Evolutionary conservation across 2,888 invertebrate genomes (phyloP).

Genomic region (Ypsolopha scabrella): DNA sequence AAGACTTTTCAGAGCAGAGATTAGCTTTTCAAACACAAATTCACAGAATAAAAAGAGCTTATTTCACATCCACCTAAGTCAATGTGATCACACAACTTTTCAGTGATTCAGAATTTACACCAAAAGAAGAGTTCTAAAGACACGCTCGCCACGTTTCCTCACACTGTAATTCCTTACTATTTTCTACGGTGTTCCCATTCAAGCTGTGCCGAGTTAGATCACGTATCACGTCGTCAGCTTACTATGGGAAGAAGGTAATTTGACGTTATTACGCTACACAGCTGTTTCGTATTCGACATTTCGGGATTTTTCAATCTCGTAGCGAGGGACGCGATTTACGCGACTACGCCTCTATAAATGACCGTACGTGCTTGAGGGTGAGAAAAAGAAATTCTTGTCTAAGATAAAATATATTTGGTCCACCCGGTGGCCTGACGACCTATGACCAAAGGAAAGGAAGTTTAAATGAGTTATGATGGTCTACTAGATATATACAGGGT

Average conservation of each 20-base stretch:
- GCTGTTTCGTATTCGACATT: slow-evolving; percentile 25
- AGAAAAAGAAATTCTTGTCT: background rate
- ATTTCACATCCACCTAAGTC: too few species aligned
- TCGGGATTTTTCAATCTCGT: slow-evolving; percentile 40
- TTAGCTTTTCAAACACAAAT: too few species aligned
- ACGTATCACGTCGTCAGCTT: slow-evolving; percentile 39
- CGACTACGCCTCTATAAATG: slow-evolving; percentile 8
- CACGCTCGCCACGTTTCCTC: background rate
- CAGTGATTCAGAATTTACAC: too few species aligned
- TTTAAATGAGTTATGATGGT: too few species aligned
- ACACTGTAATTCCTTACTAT: background rate
- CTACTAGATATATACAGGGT: too few species aligned
- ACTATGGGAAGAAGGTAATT: slow-evolving; percentile 26
- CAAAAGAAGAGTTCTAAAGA: background rate
- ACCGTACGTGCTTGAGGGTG: slow-evolving; percentile 5
- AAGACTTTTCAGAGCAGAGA: too few species aligned
- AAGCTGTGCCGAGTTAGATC: slow-evolving; percentile 19
- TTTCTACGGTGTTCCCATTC: background rate
- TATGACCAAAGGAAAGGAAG: too few species aligned
- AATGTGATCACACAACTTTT: too few species aligned
- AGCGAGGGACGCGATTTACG: slow-evolving; percentile 13
- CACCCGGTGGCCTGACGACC: too few species aligned
- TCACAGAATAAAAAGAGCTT: too few species aligned
- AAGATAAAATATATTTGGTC: background rate
- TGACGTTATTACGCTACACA: slow-evolving; percentile 47